phyloP scores from a whole-genome alignment of 2,797 vertebrate genomes.

The Poecilia velifera region DNA sequence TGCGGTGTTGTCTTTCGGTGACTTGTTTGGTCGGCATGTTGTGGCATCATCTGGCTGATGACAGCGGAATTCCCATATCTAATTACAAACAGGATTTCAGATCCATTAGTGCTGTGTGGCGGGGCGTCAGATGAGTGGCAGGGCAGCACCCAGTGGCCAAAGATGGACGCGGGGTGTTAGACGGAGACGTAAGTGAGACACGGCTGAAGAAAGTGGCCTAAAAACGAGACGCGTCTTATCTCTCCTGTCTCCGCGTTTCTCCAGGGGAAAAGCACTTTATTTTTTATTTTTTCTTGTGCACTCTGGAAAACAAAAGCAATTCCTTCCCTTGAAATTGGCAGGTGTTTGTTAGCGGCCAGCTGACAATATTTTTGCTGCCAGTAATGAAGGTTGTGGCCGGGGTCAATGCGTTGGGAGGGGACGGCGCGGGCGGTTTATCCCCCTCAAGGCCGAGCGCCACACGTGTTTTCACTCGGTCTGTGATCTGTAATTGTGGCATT shows the following conservation, averaged over 20 bases:
- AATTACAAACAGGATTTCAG: conserved; percentile 99
- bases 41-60: conserved; percentile 99
- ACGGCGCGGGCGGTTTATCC: conserved; percentile 83
- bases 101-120: conserved; percentile 98
- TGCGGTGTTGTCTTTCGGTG: conserved; percentile 24
- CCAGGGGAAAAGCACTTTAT: conserved; percentile 71
- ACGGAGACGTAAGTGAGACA: conserved; percentile 72
- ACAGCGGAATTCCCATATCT: conserved; percentile 99
- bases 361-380: conserved; percentile 86
- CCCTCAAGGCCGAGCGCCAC: conserved; percentile 79
- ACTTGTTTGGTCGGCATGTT: conserved; percentile 69
- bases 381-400: conserved; percentile 85
- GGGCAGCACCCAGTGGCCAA: conserved; percentile 89
- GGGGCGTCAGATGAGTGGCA: conserved; percentile 94
- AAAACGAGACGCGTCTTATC: conserved; percentile 42
- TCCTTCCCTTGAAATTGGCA: conserved; percentile 87
- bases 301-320: conserved; percentile 83
- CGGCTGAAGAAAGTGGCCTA: conserved; percentile 5
- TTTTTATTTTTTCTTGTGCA: conserved; percentile 65
- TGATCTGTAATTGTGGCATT: conserved; percentile 93
- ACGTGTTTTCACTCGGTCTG: conserved; percentile 83
- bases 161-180: conserved; percentile 59
- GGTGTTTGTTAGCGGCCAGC: conserved; percentile 90
- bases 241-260: conserved; percentile 74
- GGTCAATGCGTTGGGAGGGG: conserved; percentile 81